A percentile compares a stretch with the other conserved stretches of the same genome.
phyloP scores from a whole-genome alignment of 2,888 invertebrate species.

The Siphlonurus alternatus region DNA sequence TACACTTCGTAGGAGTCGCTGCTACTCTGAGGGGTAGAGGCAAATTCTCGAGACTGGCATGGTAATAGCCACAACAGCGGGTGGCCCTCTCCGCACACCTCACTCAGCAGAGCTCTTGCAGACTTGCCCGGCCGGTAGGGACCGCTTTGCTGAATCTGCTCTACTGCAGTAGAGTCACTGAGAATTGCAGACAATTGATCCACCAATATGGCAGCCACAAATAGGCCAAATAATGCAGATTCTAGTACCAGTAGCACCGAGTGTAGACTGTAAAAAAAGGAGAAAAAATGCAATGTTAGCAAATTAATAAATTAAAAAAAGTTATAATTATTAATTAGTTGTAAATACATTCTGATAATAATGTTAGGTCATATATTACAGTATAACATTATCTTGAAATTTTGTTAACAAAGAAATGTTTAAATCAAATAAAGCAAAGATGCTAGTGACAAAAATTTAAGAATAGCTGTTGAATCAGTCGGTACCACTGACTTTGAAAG shows the following conservation, averaged over 20 bases:
- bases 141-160: constrained; percentile 53
- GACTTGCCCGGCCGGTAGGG: constrained; percentile 39
- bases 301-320: background rate
- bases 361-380: too few relatives aligned
- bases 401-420: too few relatives aligned
- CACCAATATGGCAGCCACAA: constrained; percentile 70
- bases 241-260: constrained; percentile 66
- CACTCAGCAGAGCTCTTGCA: constrained; percentile 44
- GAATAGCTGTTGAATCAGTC: too few relatives aligned
- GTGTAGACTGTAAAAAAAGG: constrained; percentile 47
- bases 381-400: too few relatives aligned
- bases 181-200: constrained; percentile 74
- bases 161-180: constrained; percentile 68
- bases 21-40: background rate
- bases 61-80: constrained; percentile 56
- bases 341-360: too few relatives aligned
- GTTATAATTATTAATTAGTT: too few relatives aligned
- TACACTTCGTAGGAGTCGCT: background rate
- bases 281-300: background rate
- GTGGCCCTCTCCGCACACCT: constrained; percentile 63
- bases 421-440: too few relatives aligned
- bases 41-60: constrained; percentile 23
- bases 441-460: too few relatives aligned
- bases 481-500: too few relatives aligned
- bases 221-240: constrained; percentile 70